A percentile compares a stretch with the other conserved stretches of the same genome.
Conservation (phyloP, 2,113 vertebrate genomes). For the Shinisaurus crocodilurus region DNA sequence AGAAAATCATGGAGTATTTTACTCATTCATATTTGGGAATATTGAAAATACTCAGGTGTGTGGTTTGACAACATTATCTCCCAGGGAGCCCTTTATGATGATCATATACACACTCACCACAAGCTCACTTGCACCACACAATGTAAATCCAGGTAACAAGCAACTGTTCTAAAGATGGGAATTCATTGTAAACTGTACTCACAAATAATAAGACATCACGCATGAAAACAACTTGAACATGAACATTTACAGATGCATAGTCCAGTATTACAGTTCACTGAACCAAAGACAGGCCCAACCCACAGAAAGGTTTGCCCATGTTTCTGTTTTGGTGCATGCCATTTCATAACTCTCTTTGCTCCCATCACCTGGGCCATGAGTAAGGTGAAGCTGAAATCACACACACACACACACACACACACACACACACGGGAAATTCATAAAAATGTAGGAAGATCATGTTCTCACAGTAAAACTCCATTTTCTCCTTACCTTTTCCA, state of each 20-base stretch:
- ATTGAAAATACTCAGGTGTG: not conserved
- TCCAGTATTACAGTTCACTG: not conserved
- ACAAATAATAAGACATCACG: not conserved
- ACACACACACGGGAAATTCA: not conserved
- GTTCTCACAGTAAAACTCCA: not conserved
- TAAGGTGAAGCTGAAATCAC: accelerated
- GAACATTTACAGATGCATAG: not conserved
- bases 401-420: accelerated
- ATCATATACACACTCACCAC: not conserved
- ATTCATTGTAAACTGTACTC: not conserved
- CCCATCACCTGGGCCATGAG: accelerated
- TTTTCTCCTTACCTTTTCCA: not conserved
- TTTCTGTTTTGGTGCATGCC: not conserved
- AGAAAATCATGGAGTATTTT: not conserved
- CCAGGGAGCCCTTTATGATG: not conserved
- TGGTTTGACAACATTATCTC: not conserved
- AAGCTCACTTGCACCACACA: not conserved
- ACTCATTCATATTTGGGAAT: not conserved
- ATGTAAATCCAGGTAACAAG: not conserved
- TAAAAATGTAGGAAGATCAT: accelerated
- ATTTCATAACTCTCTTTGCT: not conserved
- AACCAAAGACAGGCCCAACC: not conserved
- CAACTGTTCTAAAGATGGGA: not conserved
- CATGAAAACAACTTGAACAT: not conserved
- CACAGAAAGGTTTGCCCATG: not conserved